Evolutionary conservation across 2,797 vertebrate genomes (phyloP), one percentile per base, ranked within the genome.

Genomic region (Hapalemur alaotrensis): DNA sequence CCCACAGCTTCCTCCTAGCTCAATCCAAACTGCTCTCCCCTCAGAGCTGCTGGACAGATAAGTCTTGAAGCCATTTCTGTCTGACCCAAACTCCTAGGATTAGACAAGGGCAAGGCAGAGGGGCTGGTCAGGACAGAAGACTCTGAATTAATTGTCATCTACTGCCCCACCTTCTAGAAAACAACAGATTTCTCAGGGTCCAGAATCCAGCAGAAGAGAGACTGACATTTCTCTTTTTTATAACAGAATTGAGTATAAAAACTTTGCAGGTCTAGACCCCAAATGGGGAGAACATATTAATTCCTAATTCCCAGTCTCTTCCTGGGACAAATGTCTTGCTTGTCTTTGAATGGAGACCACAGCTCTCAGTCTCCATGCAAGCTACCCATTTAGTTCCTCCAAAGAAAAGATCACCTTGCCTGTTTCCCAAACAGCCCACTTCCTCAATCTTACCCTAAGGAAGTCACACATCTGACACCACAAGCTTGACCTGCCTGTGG

Each of bases 1-100:
- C 46, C 52, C 73, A 86, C 79, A 93, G 69, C 67, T 95, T 95
- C 69, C 80, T 93, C 83, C n/a, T 50, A 57, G 28, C 22, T 59
- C 23, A 65, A 0, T 54, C 14, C 32, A 86, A 46, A 11, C 82
- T 85, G 13, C 61, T 63, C 13, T 91, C 41, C 20, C 28, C 22
- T 82, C 61, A 35, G 13, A 75, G 50, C 9, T 4, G 0, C 30
- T 43, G 6, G 23, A 54, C 8, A 48, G 81, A 65, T 15, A 87
- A 41, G 4, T 72, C 54, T 72, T 73, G 75, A 88, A 83, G 65
- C 30, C 30, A n/a, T 41, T 88, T 57, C 46, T 81, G 7, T 59
- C 23, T 50, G 30, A 70, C 30, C 48, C 17, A 61, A 89, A 54
- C 43, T 54, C 65, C 76, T 50, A 20, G 52, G 25, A 86, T 73